phyloP scores from a whole-genome alignment of 2,888 invertebrate genomes.

The Harpagoxenus sublaevis region DNA sequence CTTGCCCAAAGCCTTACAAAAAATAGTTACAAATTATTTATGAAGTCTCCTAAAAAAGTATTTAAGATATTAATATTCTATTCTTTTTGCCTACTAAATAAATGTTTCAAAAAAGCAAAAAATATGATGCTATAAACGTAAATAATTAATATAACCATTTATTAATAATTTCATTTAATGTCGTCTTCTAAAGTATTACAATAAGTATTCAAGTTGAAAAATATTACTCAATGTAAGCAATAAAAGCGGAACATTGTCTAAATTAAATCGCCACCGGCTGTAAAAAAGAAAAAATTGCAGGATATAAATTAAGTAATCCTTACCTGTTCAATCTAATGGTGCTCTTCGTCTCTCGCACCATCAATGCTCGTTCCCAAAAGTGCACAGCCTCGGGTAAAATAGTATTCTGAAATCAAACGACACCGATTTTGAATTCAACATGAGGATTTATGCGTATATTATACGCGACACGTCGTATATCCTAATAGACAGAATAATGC shows the following conservation, averaged over 20 bases:
- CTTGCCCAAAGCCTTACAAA: not conserved
- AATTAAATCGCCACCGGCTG: not conserved
- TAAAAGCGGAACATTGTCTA: not conserved
- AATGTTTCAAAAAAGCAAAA: not conserved
- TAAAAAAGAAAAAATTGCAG: not conserved
- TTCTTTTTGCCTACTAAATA: not conserved
- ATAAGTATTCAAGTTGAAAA: not conserved
- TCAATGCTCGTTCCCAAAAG: slow-evolving; percentile 97
- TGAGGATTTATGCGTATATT: not conserved
- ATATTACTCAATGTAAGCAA: not conserved
- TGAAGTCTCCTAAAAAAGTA: not conserved
- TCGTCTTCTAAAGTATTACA: not conserved
- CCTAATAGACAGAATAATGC: not conserved
- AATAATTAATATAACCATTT: not conserved
- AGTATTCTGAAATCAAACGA: slow-evolving; percentile 89
- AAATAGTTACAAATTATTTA: not conserved
- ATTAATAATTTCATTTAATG: not conserved
- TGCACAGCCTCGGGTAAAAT: slow-evolving; percentile 96
- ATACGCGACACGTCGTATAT: not conserved
- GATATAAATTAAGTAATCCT: slow-evolving; percentile 69
- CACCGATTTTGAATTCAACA: slow-evolving; percentile 20
- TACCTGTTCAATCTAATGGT: slow-evolving; percentile 96
- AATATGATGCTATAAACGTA: not conserved
- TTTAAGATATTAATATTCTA: not conserved
- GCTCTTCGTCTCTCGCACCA: slow-evolving; percentile 94